Percentiles rank a stretch among this genome's conserved stretches.
Conservation (phyloP, 2,888 invertebrate genomes). For the Prosapia bicincta region DNA sequence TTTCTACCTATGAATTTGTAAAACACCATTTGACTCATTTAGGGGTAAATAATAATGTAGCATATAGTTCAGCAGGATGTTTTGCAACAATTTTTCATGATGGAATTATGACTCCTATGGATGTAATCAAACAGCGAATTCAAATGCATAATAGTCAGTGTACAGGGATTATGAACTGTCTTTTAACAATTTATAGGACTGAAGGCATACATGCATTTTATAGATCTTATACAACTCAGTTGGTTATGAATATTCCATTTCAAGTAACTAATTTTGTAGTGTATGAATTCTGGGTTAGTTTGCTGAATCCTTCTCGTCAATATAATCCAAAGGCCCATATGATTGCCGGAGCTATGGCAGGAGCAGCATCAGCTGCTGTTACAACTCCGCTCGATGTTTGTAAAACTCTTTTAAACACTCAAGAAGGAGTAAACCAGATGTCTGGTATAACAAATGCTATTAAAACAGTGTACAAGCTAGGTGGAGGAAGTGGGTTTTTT, state of each 20-base stretch:
- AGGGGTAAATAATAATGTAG: constrained; percentile 18
- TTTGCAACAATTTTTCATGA: constrained; percentile 25
- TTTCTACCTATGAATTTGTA: constrained; percentile 29
- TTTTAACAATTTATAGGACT: constrained; percentile 44
- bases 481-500: constrained; percentile 52
- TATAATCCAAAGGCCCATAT: constrained; percentile 58
- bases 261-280: constrained; percentile 54
- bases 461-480: constrained; percentile 51
- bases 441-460: constrained; percentile 53
- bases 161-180: constrained; percentile 52
- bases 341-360: constrained; percentile 53
- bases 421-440: constrained; percentile 42
- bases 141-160: constrained; percentile 61
- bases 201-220: constrained; percentile 53
- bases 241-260: constrained; percentile 62
- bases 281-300: constrained; percentile 47
- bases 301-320: constrained; percentile 46
- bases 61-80: constrained; percentile 22
- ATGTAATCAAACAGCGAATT: constrained; percentile 59
- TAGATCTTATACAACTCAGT: constrained; percentile 53
- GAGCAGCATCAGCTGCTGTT: constrained; percentile 56
- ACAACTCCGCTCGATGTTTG: constrained; percentile 65
- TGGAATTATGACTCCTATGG: constrained; percentile 28
- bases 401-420: constrained; percentile 61
- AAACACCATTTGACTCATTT: constrained; percentile 15